phyloP scores from a whole-genome alignment of 1,140 invertebrate genomes.

The Atopsyche davidsoni region DNA sequence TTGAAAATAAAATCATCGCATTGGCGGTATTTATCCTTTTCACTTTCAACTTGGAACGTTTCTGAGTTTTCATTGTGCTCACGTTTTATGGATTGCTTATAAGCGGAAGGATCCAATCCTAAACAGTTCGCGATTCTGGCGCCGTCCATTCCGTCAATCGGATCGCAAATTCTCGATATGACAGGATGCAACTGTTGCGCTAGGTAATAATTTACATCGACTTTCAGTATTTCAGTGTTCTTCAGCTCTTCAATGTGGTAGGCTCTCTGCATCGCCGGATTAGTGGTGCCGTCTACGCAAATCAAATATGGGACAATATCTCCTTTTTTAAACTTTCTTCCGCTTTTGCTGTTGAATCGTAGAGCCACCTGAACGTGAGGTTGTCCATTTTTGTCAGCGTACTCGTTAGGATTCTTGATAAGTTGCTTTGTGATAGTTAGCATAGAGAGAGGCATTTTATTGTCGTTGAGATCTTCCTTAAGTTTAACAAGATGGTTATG shows the following conservation, averaged over 20 bases:
- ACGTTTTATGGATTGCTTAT: conserved; percentile 44
- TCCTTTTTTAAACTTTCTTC: conserved; percentile 80
- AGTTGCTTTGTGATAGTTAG: conserved; percentile 93
- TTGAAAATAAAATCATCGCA: conserved; percentile 66
- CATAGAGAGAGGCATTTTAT: conserved; percentile 66
- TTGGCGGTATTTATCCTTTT: conserved; percentile 69
- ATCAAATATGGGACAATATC: conserved; percentile 96
- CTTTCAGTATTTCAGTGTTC: conserved; percentile 59
- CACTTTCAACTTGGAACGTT: conserved; percentile 51
- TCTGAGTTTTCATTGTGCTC: conserved; percentile 47
- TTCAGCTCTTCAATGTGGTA: conserved; percentile 91
- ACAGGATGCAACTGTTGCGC: conserved; percentile 90
- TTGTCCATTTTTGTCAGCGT: conserved; percentile 75
- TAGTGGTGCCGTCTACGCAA: conserved; percentile 80
- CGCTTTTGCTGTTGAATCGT: conserved; percentile 73
- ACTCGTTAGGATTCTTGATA: conserved; percentile 91
- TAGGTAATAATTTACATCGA: conserved; percentile 81
- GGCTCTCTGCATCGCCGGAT: conserved; percentile 81
- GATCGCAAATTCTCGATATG: conserved; percentile 87
- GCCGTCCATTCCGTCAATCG: conserved; percentile 90
- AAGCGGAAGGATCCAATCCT: conserved; percentile 60
- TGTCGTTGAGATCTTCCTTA: conserved; percentile 59
- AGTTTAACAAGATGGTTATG: conserved; percentile 64
- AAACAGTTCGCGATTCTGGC: conserved; percentile 84
- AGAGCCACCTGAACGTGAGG: conserved; percentile 92